phyloP scores from a whole-genome alignment of 2,888 invertebrate species.

The Acanthopleura granulata region DNA sequence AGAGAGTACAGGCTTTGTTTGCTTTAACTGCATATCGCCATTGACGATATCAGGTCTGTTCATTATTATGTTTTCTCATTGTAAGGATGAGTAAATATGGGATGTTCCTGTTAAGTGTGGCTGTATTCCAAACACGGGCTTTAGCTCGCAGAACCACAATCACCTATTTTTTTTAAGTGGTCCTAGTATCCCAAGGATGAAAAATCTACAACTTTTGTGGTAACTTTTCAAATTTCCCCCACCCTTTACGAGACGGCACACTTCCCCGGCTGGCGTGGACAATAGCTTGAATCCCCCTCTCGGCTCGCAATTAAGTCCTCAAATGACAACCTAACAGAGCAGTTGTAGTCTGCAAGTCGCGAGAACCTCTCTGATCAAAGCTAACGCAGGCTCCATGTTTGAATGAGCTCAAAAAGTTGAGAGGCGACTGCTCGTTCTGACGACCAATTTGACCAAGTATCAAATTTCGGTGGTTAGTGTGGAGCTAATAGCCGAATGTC shows the following conservation, averaged over 20 bases:
- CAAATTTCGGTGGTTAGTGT: background rate
- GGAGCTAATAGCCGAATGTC: background rate
- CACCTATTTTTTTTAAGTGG: background rate
- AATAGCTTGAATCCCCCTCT: background rate
- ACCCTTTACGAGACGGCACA: background rate
- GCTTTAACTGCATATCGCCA: too few relatives aligned
- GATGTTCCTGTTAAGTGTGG: background rate
- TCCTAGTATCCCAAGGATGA: background rate
- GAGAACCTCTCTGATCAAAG: background rate
- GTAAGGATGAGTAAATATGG: too few relatives aligned
- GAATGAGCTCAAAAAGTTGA: background rate
- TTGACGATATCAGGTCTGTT: too few relatives aligned
- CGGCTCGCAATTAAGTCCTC: slow-evolving; percentile 1
- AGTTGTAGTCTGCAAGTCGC: background rate
- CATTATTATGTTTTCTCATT: too few relatives aligned
- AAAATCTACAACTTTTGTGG: background rate
- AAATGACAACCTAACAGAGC: background rate
- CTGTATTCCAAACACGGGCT: background rate
- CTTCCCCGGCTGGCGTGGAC: background rate
- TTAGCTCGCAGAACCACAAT: background rate
- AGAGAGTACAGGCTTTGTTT: too few relatives aligned
- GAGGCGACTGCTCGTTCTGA: slow-evolving; percentile 9
- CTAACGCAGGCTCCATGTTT: background rate
- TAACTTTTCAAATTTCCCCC: background rate
- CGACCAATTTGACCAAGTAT: slow-evolving; percentile 5